Percentiles rank a stretch among this genome's conserved stretches.
phyloP scores from a whole-genome alignment of 2,888 invertebrate genomes.

The Ommatoiulus sabulosus region DNA sequence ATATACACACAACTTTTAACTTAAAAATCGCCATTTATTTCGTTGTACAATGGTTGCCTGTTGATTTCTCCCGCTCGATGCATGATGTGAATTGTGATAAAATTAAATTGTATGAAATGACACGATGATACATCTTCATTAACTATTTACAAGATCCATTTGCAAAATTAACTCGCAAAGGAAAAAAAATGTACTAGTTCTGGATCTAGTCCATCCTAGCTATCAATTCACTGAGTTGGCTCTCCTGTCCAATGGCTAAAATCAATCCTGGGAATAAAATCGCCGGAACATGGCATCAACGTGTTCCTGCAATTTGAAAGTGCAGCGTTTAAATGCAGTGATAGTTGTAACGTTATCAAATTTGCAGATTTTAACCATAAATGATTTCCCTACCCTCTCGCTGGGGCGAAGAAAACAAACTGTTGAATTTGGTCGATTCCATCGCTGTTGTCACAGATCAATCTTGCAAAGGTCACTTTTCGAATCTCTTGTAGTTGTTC shows the following conservation, averaged over 20 bases:
- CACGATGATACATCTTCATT: conserved; percentile 36
- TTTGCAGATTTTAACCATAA: neutral
- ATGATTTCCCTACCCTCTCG: conserved; percentile 54
- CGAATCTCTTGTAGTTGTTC: conserved; percentile 60
- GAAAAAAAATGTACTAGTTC: conserved; percentile 10
- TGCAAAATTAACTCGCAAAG: neutral
- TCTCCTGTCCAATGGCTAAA: conserved; percentile 53
- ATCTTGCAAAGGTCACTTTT: conserved; percentile 58
- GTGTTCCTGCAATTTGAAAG: conserved; percentile 54
- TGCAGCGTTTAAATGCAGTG: neutral
- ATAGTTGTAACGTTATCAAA: neutral
- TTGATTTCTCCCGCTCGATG: conserved; percentile 13
- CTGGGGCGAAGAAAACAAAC: conserved; percentile 58
- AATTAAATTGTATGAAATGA: conserved; percentile 16
- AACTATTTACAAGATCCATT: conserved; percentile 8
- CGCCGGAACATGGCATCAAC: conserved; percentile 56
- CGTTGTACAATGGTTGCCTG: conserved; percentile 43
- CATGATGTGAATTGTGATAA: conserved; percentile 39
- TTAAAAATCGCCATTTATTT: conserved; percentile 42
- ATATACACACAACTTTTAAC: neutral
- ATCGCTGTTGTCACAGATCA: conserved; percentile 59
- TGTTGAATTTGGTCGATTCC: conserved; percentile 55
- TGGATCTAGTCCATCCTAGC: neutral
- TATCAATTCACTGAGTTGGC: neutral
- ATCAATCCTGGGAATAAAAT: conserved; percentile 57